Evolutionary conservation across 2,888 invertebrate genomes (phyloP), one percentile per base, ranked within the genome.

Genomic region (Oscheius sp.): DNA sequence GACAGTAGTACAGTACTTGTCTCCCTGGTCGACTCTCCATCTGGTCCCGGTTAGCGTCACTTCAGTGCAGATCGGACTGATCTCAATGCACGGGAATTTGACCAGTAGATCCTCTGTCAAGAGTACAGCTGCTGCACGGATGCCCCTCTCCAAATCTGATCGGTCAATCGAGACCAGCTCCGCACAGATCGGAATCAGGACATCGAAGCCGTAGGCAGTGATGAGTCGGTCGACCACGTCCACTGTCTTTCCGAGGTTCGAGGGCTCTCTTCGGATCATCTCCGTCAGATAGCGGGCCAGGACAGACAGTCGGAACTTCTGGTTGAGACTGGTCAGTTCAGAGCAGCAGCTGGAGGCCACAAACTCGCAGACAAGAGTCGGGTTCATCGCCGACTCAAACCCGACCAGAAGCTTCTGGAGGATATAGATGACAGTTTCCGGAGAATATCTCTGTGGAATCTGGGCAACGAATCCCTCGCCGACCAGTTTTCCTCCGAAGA

Each of bases 301-400:
- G 32, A 55, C 57, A 13, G 29, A n/a, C n/a, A 73, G 47, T n/a
- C 32, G 21, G 11, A 11, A 9, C 9, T 10, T 32, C 37, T 55
- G 32, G 29, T 47, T 35, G 10, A 63, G 51, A 10, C n/a, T 10
- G n/a, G 13, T 21, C 29, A 42, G 51, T 42, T 73, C 73, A 10
- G 62, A 29, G 7, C 47, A 55, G 29, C 55, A 58, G 33, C 55
- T 51, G 42, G 53, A 48, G 13, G 21, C 5, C 2, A 73, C 55
- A 51, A 73, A 73, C 63, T 73, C 73, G 42, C 65, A 73, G 13
- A 73, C 73, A 11, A 73, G 57, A 5, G 32, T 21, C 11, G 73
- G 73, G 21, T 73, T 73, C 9, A 42, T 53, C 42, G 51, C 62
- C 62, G 13, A 62, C 7, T n/a, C 7, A n/a, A 57, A 70, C 7